Evolutionary conservation across 2,888 invertebrate species (phyloP), one percentile per base, ranked within the genome.

Genomic region (Tenodera sinensis): DNA sequence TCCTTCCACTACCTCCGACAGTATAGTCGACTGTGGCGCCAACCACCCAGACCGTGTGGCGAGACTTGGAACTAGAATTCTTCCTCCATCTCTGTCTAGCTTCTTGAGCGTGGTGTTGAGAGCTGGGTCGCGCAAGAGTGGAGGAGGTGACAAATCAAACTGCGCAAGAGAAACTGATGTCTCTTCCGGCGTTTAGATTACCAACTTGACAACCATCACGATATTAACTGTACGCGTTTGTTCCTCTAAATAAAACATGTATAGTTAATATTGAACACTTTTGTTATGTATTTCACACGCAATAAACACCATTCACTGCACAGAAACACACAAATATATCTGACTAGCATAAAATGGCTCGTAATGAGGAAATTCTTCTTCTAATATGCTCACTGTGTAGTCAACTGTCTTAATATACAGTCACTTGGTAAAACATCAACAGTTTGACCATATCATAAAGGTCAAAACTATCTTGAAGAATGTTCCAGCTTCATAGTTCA

Each of bases 1-100:
- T 93, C 92, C 91, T 91, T 71, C 84, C 86, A 47, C 88, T 87
- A 87, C 87, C 83, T 87, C 54, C 87, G 87, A 83, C 87, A 87
- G 30, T 87, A 82, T 87, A 87, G 83, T 47, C 90, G 88, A 82
- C 86, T 85, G 89, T 88, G 87, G 89, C 87, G 89, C 89, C 88
- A 90, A 34, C 42, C 54, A 25, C 28, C n/a, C 81, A 85, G 86
- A 83, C 89, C 83, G 85, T 54, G 89, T 86, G 89, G 89, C 85
- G 87, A 86, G 85, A 89, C 85, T 86, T 83, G 87, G 87, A 90
- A 84, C 83, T 84, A 84, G 25, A 84, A 27, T 83, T 71, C 54
- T 71, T 71, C 54, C 54, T 71, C 54, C 54, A 25, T 87, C 87
- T 87, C 28, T 87, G 82, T 87, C 87, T 87, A 83, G n/a, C 87